Percentiles rank a stretch among this genome's conserved stretches.
Evolutionary conservation across 2,888 invertebrate species (phyloP).

Genomic region (Drosophila borealis): DNA sequence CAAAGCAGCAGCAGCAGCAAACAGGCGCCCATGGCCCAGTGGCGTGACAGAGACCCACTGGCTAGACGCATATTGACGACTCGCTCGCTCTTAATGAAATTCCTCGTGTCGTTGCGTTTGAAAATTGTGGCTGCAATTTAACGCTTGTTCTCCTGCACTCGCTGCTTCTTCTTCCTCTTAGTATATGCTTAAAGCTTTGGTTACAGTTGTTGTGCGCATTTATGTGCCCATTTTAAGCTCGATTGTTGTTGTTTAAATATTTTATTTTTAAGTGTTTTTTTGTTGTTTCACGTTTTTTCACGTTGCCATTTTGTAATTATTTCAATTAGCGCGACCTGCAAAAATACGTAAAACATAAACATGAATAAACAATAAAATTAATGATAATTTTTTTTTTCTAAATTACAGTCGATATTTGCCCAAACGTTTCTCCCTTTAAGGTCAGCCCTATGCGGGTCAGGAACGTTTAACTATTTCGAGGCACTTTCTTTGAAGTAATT

Average conservation of each 20-base stretch:
- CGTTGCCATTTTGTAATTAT: constrained; percentile 57
- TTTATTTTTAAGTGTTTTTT: constrained; percentile 32
- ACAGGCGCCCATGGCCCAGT: constrained; percentile 43
- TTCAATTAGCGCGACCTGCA: constrained; percentile 46
- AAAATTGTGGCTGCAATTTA: constrained; percentile 46
- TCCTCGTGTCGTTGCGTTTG: constrained; percentile 49
- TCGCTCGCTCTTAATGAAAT: constrained; percentile 30
- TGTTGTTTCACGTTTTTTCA: constrained; percentile 40
- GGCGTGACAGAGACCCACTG: constrained; percentile 25
- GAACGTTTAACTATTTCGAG: constrained; percentile 26
- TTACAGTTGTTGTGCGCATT: constrained; percentile 18
- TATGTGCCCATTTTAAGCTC: constrained; percentile 60
- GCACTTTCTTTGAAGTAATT: too few species aligned
- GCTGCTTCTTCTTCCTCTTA: constrained; percentile 1
- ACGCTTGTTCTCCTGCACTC: constrained; percentile 23
- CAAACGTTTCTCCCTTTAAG: constrained; percentile 23
- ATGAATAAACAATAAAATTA: constrained; percentile 31
- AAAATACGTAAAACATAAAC: constrained; percentile 23
- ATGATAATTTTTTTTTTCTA: constrained; percentile 21
- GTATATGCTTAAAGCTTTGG: constrained; percentile 8
- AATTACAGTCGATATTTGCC: constrained; percentile 11
- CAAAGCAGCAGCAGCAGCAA: constrained; percentile 33
- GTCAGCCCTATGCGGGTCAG: constrained; percentile 17
- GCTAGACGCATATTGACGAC: constrained; percentile 48
- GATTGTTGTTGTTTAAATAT: constrained; percentile 28